These are phyloP conservation scores for Periophthalmodon schlosseri DNA, from an alignment of 2,113 vertebrate species.

Conservation along the genomic window DNA sequence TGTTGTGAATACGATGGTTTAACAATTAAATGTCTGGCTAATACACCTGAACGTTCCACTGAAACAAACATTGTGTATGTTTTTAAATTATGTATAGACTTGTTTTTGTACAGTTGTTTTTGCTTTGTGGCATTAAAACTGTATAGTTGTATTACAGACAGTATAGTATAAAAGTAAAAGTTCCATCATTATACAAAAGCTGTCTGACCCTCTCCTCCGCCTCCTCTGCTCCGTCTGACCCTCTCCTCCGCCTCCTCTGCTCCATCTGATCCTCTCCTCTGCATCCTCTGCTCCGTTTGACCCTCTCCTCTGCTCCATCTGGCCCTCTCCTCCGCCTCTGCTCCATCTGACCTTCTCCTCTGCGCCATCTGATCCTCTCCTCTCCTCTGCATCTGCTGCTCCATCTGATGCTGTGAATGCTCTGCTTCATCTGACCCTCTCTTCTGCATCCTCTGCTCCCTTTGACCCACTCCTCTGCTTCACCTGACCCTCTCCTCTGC, in stretches of 20 bases:
- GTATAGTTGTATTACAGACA: not conserved
- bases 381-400: too few relatives aligned
- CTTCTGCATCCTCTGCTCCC: too few relatives aligned
- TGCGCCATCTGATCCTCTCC: too few relatives aligned
- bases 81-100: too few relatives aligned
- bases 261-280: too few relatives aligned
- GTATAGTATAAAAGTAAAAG: not conserved
- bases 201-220: not conserved
- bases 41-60: too few relatives aligned
- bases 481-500: not conserved
- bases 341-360: not conserved
- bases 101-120: not conserved
- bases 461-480: not conserved
- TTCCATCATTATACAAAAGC: not conserved
- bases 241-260: not conserved
- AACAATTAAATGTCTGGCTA: not conserved
- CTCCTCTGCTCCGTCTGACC: not conserved
- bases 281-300: too few relatives aligned
- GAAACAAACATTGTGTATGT: too few relatives aligned
- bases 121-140: not conserved
- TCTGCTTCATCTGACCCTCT: not conserved
- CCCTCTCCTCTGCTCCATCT: not conserved
- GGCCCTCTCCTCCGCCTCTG: not conserved
- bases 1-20: not conserved
- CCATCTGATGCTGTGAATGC: too few relatives aligned